These are phyloP conservation scores for Miltochrista miniata DNA, from an alignment of 2,888 invertebrate genomes.

Conservation along the genomic window DNA sequence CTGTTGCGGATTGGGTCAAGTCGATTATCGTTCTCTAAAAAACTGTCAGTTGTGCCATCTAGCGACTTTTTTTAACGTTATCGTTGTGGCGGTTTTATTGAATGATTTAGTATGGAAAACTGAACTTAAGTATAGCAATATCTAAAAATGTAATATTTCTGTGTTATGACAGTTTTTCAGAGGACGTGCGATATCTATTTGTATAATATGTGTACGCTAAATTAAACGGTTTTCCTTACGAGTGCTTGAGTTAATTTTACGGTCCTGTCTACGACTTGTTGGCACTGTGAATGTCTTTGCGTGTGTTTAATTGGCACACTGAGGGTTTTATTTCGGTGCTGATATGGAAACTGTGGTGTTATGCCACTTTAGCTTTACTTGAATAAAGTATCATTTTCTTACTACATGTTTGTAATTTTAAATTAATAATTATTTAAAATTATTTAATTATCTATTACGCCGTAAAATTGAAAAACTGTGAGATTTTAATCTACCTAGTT, in stretches of 20 bases:
- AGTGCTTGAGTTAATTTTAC: conserved; percentile 8
- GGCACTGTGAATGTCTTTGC: not conserved
- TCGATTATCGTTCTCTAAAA: too few relatives aligned
- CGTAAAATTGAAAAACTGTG: not conserved
- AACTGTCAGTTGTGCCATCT: too few relatives aligned
- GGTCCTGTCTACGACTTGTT: conserved; percentile 4
- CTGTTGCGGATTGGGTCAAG: too few relatives aligned
- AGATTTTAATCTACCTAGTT: too few relatives aligned
- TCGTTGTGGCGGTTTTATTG: too few relatives aligned
- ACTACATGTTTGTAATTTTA: not conserved
- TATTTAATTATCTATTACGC: not conserved
- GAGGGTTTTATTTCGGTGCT: conserved; percentile 1
- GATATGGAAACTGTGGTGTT: not conserved
- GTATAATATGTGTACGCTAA: conserved; percentile 1
- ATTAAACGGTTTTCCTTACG: not conserved
- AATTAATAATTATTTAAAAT: not conserved
- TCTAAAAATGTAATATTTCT: too few relatives aligned
- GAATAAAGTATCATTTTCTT: not conserved
- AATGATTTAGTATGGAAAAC: too few relatives aligned
- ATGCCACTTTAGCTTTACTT: not conserved
- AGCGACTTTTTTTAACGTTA: too few relatives aligned
- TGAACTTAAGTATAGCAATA: too few relatives aligned
- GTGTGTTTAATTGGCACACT: conserved; percentile 5
- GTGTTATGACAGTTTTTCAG: too few relatives aligned
- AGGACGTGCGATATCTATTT: too few relatives aligned